These are phyloP conservation scores for Dasypolia templi DNA, from an alignment of 2,888 invertebrate species.

Conservation along the genomic window DNA sequence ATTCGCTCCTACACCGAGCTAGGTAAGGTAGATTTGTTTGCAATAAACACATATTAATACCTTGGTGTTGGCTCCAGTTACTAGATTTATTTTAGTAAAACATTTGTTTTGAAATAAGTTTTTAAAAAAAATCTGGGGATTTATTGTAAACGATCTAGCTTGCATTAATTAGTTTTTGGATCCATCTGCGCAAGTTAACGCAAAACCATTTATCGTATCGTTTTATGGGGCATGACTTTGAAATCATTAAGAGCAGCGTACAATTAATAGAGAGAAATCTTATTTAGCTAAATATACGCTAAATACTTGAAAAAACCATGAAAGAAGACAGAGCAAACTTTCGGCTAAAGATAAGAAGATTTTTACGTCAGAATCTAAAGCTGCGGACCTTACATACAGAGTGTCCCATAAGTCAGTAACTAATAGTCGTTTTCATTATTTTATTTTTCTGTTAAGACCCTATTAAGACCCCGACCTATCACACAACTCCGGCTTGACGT, in stretches of 20 bases:
- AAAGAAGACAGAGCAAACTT: neutral
- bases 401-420: too few species aligned
- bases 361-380: too few species aligned
- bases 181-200: neutral
- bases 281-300: neutral
- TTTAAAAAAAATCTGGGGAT: too few species aligned
- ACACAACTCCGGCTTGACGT: too few species aligned
- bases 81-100: constrained; percentile 4
- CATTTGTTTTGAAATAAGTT: constrained; percentile 1
- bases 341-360: neutral
- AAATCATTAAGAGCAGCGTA: too few species aligned
- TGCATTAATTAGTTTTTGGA: neutral
- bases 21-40: constrained; percentile 38
- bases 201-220: neutral
- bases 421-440: too few species aligned
- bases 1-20: constrained; percentile 18
- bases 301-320: neutral
- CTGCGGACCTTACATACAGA: too few species aligned
- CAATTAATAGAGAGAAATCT: too few species aligned
- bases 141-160: neutral
- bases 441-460: too few species aligned
- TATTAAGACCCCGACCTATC: too few species aligned
- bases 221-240: too few species aligned
- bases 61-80: constrained; percentile 24
- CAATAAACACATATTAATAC: constrained; percentile 55